Evolutionary conservation across 2,113 vertebrate species (phyloP).

Genomic region (Fulica atra): DNA sequence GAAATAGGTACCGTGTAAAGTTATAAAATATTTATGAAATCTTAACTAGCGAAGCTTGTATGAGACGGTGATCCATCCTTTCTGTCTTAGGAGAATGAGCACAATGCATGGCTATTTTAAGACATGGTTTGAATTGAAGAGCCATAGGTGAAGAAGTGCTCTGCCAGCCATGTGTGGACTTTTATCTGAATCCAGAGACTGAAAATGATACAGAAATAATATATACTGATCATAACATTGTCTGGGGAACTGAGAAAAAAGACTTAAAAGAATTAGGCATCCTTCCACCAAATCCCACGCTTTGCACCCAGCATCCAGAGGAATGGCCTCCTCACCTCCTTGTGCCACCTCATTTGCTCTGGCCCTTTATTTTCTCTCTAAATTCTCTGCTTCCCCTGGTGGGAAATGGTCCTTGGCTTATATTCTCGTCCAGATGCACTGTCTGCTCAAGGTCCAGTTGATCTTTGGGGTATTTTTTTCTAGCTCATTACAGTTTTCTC

Average conservation of each 20-base stretch:
- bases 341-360: neutral
- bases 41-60: neutral
- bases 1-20: neutral
- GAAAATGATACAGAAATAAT: neutral
- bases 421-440: neutral
- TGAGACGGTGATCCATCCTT: neutral
- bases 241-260: neutral
- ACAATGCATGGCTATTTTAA: neutral
- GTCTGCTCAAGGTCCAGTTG: neutral
- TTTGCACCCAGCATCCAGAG: neutral
- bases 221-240: neutral
- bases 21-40: conserved; percentile 1
- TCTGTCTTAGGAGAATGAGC: conserved; percentile 9
- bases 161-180: neutral
- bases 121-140: neutral
- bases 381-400: neutral
- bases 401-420: neutral
- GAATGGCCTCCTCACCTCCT: neutral
- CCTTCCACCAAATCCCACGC: neutral
- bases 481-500: neutral
- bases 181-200: neutral
- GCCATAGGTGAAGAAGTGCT: neutral
- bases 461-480: neutral
- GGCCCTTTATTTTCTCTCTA: neutral
- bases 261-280: neutral